Percentiles rank a stretch among this genome's conserved stretches.
Evolutionary conservation across 2,888 invertebrate species (phyloP).

Genomic region (Entomobrya multifasciata): DNA sequence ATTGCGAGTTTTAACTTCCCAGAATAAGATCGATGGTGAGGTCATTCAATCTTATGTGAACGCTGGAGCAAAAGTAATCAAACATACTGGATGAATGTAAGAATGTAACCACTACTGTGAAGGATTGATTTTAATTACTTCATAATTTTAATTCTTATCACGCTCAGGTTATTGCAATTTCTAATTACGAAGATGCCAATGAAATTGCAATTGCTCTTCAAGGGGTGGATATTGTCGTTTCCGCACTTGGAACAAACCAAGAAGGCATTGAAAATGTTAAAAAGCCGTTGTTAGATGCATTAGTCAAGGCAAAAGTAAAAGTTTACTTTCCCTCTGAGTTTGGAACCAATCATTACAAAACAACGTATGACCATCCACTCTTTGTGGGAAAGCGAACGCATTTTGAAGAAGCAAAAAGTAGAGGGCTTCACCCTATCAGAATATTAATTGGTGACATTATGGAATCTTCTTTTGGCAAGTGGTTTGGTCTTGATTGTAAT

Average conservation of each 20-base stretch:
- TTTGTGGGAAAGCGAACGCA: slow-evolving; percentile 43
- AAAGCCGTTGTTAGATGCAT: slow-evolving; percentile 32
- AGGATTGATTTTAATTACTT: neutral
- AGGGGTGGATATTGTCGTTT: slow-evolving; percentile 38
- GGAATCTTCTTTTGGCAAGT: slow-evolving; percentile 47
- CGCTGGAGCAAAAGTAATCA: slow-evolving; percentile 44
- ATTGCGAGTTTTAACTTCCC: slow-evolving; percentile 32
- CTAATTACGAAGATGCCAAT: neutral
- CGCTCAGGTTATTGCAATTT: neutral
- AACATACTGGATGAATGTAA: too few species aligned
- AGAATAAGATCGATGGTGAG: slow-evolving; percentile 6
- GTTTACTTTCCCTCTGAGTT: slow-evolving; percentile 64
- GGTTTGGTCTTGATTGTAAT: slow-evolving; percentile 53
- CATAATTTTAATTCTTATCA: neutral
- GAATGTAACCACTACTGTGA: too few species aligned
- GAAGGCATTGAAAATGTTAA: slow-evolving; percentile 4
- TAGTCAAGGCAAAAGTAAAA: slow-evolving; percentile 41
- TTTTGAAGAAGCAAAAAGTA: slow-evolving; percentile 30
- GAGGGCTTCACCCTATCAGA: slow-evolving; percentile 34
- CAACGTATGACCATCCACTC: neutral
- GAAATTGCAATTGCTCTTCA: slow-evolving; percentile 2
- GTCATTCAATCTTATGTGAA: slow-evolving; percentile 7
- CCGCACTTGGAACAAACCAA: slow-evolving; percentile 45
- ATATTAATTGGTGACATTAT: slow-evolving; percentile 38
- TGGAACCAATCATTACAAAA: slow-evolving; percentile 55